Conservation (phyloP, 2,113 vertebrate species). For the Corythaeola cristata region DNA sequence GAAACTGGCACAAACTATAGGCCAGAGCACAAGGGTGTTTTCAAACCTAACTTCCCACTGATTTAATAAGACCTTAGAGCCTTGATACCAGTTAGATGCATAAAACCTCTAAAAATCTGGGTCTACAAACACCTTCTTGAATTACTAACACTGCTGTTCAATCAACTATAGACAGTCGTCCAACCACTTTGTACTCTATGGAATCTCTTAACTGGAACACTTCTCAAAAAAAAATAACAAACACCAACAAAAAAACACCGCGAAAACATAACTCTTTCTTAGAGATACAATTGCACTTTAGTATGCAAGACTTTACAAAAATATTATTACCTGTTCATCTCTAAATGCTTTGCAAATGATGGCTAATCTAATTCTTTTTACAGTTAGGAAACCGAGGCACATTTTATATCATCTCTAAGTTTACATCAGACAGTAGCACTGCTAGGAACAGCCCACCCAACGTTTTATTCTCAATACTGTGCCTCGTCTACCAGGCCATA, state of each 20-base stretch:
- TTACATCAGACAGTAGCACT: neutral
- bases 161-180: neutral
- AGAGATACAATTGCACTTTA: neutral
- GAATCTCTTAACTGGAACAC: neutral
- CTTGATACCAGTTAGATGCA: neutral
- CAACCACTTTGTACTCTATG: neutral
- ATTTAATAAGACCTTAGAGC: neutral
- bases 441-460: neutral
- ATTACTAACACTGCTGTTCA: neutral
- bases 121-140: neutral
- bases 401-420: neutral
- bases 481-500: neutral
- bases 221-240: neutral
- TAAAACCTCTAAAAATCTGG: neutral
- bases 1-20: neutral
- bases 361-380: neutral
- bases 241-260: neutral
- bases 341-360: neutral
- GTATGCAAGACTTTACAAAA: neutral
- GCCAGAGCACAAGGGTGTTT: neutral
- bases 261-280: neutral
- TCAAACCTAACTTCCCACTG: neutral
- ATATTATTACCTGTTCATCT: neutral
- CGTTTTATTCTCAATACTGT: neutral
- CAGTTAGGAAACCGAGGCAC: neutral